Evolutionary conservation across 2,797 vertebrate genomes (phyloP).

Genomic region (Taeniopygia guttata): DNA sequence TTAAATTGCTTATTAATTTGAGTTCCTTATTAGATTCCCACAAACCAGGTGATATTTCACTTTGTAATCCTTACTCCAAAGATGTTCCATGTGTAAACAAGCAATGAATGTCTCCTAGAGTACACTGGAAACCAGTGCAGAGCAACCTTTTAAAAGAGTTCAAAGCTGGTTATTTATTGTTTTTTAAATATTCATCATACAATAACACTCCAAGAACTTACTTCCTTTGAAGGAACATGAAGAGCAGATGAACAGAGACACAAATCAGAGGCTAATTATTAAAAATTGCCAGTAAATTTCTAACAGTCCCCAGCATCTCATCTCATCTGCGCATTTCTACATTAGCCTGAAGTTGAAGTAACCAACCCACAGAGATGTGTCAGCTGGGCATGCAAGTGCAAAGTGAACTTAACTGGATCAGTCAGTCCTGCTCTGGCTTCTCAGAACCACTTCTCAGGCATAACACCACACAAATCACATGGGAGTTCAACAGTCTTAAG

Average conservation of each 20-base stretch:
- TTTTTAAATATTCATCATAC: background rate
- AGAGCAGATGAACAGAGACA: background rate
- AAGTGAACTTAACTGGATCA: background rate
- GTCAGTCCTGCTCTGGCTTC: background rate
- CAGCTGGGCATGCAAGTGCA: background rate
- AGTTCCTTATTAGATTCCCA: background rate
- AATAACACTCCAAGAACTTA: background rate
- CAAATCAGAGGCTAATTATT: background rate
- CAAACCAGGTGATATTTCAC: background rate
- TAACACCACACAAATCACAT: background rate
- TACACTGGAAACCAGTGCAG: background rate
- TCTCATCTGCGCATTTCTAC: background rate
- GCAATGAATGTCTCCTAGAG: background rate
- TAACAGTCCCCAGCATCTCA: background rate
- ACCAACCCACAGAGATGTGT: background rate
- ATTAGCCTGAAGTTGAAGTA: background rate
- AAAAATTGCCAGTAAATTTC: background rate
- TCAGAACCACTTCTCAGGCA: background rate
- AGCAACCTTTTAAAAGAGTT: background rate
- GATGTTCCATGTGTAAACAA: background rate
- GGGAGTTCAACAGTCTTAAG: background rate
- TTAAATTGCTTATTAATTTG: conserved; percentile 26
- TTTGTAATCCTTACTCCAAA: background rate
- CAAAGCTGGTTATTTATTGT: background rate
- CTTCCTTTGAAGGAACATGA: background rate